These are phyloP conservation scores for Ichneumoninae sp. DNA, from an alignment of 2,888 invertebrate genomes.

Conservation along the genomic window DNA sequence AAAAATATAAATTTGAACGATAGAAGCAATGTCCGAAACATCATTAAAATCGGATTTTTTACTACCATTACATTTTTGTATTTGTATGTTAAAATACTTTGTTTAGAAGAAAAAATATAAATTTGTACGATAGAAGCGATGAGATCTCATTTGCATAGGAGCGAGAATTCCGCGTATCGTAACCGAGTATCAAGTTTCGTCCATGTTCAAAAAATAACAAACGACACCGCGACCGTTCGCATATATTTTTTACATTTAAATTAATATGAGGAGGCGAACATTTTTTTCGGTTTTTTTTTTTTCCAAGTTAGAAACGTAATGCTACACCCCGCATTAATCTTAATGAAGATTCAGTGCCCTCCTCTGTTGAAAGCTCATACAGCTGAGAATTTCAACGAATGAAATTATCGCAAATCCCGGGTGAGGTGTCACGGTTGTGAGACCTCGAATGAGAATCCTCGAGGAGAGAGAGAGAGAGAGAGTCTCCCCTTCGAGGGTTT, in stretches of 20 bases:
- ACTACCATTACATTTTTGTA: too few species aligned
- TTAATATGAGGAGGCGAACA: not conserved
- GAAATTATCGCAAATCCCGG: conserved; percentile 13
- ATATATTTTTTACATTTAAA: too few species aligned
- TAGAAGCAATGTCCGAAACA: conserved; percentile 89
- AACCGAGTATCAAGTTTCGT: too few species aligned
- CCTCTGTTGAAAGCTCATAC: conserved; percentile 14
- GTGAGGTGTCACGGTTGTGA: conserved; percentile 28
- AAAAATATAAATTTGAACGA: too few species aligned
- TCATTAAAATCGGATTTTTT: conserved; percentile 8
- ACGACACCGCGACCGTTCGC: too few species aligned
- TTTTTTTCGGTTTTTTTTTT: not conserved
- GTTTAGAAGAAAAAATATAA: too few species aligned
- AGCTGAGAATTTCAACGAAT: conserved; percentile 10
- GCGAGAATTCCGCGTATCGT: too few species aligned
- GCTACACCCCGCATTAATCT: not conserved
- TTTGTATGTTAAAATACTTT: not conserved
- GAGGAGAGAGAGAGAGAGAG: not conserved
- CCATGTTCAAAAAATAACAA: too few species aligned
- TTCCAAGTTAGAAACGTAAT: not conserved
- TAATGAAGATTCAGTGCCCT: conserved; percentile 12
- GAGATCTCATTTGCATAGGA: too few species aligned
- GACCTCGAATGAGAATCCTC: conserved; percentile 24
- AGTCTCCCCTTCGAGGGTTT: not conserved
- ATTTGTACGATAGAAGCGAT: too few species aligned